phyloP scores from a whole-genome alignment of 2,797 vertebrate species.

The Lerista edwardsae region DNA sequence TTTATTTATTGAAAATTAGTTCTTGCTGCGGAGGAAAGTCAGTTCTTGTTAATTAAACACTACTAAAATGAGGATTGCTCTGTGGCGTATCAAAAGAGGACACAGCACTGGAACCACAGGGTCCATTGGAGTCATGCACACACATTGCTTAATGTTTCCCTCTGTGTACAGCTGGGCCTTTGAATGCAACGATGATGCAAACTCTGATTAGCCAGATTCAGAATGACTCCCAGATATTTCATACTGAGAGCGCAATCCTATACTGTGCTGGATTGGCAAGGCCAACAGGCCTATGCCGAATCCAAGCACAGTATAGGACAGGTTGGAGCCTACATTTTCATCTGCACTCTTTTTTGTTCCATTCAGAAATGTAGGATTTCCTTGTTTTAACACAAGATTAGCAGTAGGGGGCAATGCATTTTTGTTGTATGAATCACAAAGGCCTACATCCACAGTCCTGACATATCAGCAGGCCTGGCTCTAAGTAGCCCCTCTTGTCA shows the following conservation, averaged over 20 bases:
- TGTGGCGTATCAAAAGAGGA: neutral
- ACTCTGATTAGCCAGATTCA: neutral
- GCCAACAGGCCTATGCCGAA: too few species aligned
- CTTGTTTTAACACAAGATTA: slow-evolving; percentile 1
- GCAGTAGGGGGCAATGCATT: slow-evolving; percentile 67
- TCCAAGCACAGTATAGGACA: too few species aligned
- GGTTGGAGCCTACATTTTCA: neutral
- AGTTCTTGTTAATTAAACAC: slow-evolving; percentile 39
- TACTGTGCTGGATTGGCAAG: too few species aligned
- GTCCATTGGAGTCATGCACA: neutral
- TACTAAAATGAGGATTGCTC: slow-evolving; percentile 38
- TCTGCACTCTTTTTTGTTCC: neutral
- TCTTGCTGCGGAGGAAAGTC: slow-evolving; percentile 66
- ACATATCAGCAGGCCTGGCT: neutral
- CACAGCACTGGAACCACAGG: neutral
- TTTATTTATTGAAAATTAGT: slow-evolving; percentile 65
- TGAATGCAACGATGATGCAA: neutral
- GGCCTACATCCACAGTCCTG: neutral
- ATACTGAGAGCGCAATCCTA: neutral
- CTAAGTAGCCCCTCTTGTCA: slow-evolving; percentile 12
- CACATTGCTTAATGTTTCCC: neutral
- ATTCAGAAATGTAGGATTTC: neutral
- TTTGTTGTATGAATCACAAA: slow-evolving; percentile 36
- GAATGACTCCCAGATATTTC: neutral
- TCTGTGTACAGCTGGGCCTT: neutral